phyloP scores from a whole-genome alignment of 2,113 vertebrate genomes.

The Semicossyphus pulcher region DNA sequence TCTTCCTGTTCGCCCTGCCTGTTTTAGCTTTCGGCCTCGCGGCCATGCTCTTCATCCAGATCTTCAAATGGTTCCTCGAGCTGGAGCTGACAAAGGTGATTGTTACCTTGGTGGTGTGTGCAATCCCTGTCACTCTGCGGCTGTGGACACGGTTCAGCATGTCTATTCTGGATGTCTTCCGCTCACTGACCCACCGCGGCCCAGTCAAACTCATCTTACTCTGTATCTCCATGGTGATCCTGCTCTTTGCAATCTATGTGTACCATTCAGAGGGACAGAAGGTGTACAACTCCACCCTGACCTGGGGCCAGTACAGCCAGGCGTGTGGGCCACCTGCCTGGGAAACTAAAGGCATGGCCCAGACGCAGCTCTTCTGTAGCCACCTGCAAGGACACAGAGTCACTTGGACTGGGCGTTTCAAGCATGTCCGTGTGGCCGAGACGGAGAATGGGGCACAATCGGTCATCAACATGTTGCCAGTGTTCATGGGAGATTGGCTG shows the following conservation, averaged over 20 bases:
- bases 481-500: conserved; percentile 92
- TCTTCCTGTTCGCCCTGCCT: conserved; percentile 94
- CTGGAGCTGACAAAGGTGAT: conserved; percentile 92
- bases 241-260: conserved; percentile 93
- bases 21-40: conserved; percentile 87
- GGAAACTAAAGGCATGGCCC: conserved; percentile 92
- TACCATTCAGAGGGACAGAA: conserved; percentile 94
- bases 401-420: conserved; percentile 93
- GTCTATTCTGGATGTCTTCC: conserved; percentile 85
- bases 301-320: conserved; percentile 90
- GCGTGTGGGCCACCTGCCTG: conserved; percentile 92
- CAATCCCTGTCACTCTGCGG: conserved; percentile 88
- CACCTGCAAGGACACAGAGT: conserved; percentile 95
- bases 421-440: conserved; percentile 90
- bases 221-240: conserved; percentile 90
- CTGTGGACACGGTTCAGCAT: conserved; percentile 90
- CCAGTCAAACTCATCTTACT: conserved; percentile 95
- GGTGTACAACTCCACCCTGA: conserved; percentile 95
- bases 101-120: conserved; percentile 87
- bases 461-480: conserved; percentile 91
- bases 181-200: conserved; percentile 88
- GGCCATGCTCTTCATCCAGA: conserved; percentile 86
- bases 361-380: conserved; percentile 94
- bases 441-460: conserved; percentile 96
- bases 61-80: conserved; percentile 91